A percentile compares a stretch with the other conserved stretches of the same genome.
Evolutionary conservation across 2,113 vertebrate species (phyloP).

Genomic region (Phrynosoma platyrhinos): DNA sequence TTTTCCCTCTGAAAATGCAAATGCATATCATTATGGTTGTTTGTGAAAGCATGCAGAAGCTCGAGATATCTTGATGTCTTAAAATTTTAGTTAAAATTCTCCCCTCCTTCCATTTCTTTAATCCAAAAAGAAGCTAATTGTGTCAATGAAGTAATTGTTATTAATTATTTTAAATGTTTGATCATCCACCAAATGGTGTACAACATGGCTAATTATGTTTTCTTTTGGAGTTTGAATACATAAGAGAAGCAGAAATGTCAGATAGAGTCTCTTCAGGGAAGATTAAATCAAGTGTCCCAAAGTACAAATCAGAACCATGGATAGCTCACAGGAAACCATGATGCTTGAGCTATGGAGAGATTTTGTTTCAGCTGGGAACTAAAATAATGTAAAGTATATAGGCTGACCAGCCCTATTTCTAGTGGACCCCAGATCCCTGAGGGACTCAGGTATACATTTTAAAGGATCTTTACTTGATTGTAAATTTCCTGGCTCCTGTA

Average conservation of each 20-base stretch:
- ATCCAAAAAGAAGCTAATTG: too few species aligned
- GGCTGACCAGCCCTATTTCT: too few species aligned
- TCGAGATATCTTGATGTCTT: not conserved
- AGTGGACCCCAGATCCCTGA: too few species aligned
- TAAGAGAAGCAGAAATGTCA: not conserved
- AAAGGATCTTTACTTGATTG: too few species aligned
- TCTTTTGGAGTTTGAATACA: not conserved
- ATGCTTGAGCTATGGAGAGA: not conserved
- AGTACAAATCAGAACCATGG: conserved; percentile 2
- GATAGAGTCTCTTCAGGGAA: not conserved
- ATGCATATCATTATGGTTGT: not conserved
- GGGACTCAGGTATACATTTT: too few species aligned
- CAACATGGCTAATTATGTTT: not conserved
- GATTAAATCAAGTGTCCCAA: not conserved
- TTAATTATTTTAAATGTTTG: not conserved
- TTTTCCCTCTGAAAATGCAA: not conserved
- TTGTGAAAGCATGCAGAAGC: not conserved
- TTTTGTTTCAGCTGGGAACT: too few species aligned
- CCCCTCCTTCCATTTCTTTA: not conserved
- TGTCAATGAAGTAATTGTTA: not conserved
- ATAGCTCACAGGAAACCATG: not conserved
- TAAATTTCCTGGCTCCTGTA: too few species aligned
- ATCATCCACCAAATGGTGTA: not conserved
- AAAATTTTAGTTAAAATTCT: not conserved
- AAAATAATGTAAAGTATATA: too few species aligned